phyloP scores from a whole-genome alignment of 2,113 vertebrate species.

The Neodontobutis hainanensis region DNA sequence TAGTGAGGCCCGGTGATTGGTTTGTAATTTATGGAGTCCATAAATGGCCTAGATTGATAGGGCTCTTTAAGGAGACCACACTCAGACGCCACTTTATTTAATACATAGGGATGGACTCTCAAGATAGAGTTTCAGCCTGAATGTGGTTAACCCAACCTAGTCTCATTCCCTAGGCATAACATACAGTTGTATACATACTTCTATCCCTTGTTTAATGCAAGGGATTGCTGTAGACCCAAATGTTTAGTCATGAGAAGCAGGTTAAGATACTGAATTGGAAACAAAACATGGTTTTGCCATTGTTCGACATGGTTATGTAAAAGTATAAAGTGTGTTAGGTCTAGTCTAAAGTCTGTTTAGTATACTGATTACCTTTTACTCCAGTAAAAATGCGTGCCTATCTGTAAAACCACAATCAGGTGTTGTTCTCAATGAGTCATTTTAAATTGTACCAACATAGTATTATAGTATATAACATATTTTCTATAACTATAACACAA shows the following conservation, averaged over 20 bases:
- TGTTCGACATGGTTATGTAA: too few species aligned
- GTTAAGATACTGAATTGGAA: too few species aligned
- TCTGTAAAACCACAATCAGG: background rate
- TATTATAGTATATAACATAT: too few species aligned
- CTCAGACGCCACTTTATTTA: slow-evolving; percentile 63
- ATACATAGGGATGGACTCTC: slow-evolving; percentile 63
- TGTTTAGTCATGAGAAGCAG: too few species aligned
- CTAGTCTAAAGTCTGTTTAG: too few species aligned
- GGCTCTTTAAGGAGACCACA: slow-evolving; percentile 67
- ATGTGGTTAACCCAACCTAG: slow-evolving; percentile 16
- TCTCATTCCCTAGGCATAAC: background rate
- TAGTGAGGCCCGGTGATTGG: slow-evolving; percentile 64
- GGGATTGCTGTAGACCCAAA: too few species aligned
- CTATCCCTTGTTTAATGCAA: too few species aligned
- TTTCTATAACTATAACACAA: too few species aligned
- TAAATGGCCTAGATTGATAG: slow-evolving; percentile 78
- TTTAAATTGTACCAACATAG: too few species aligned
- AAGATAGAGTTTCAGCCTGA: slow-evolving; percentile 57
- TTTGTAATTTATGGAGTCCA: slow-evolving; percentile 72
- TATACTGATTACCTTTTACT: background rate
- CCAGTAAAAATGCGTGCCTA: background rate
- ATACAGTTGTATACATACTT: background rate
- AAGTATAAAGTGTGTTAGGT: too few species aligned
- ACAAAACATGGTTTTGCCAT: too few species aligned
- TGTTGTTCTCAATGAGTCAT: too few species aligned